Base-by-base conservation (phyloP, 2,797 vertebrate species). In the Ptychadena robeensis region DNA sequence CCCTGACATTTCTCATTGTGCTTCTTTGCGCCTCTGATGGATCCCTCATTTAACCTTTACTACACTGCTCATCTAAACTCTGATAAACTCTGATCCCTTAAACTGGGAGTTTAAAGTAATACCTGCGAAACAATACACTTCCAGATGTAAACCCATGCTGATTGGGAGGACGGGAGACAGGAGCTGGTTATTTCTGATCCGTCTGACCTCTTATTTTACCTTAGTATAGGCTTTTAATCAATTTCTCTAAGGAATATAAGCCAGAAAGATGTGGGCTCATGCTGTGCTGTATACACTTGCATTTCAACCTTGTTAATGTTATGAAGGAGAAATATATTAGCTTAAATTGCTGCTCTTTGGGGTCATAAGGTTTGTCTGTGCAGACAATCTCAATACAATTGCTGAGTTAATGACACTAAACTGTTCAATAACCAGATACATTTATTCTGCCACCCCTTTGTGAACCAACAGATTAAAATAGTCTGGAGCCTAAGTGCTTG, bases 291-390 rank as follows among this genome's bases (percentile, higher is more conserved):
- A 59, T 37, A 59, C n/a, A 37, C 2, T 40, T 28, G 25, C 14
- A 30, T 63, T 63, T 80, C 30, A n/a, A 31, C 57, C 37, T 80
- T 72, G 34, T 27, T 18, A 37, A 64, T 11, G 30, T 53, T 72
- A 18, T 70, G 35, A 73, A 64, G 59, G 59, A 40, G 59, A 80
- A 80, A 80, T 44, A 65, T 73, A 80, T 80, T 72, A 81, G n/a
- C 3, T 66, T 8, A 32, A 66, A 65, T 80, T 72, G 34, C 79
- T 80, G 37, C 69, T 15, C 48, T 65, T 44, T 64, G 37, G 67
- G 40, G 70, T 66, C 69, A 38, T n/a, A 31, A 30, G 18, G 48
- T 69, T 34, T 32, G 67, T 64, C 12, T 44, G 9, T 53, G 57
- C 27, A 65, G 70, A 64, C 59, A 73, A 71, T 64, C 10, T 64